These are phyloP conservation scores for Neostethus bicornis DNA, from an alignment of 2,797 vertebrate species.

Conservation along the genomic window DNA sequence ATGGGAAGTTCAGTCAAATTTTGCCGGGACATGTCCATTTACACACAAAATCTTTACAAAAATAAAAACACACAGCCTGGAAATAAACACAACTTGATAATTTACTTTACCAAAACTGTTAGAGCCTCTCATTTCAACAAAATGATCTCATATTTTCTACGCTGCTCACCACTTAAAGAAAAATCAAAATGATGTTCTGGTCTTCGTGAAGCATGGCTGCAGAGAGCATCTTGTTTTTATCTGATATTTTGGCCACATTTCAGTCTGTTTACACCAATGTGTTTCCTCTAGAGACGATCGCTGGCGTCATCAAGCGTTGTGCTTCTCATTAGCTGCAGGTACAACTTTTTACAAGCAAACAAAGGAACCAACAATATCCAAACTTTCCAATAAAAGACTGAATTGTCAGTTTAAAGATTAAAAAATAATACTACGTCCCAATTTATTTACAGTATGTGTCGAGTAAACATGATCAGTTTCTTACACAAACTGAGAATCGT, in stretches of 20 bases:
- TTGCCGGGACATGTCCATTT: conserved; percentile 54
- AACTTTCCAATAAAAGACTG: neutral
- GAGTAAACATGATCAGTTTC: neutral
- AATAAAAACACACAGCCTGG: neutral
- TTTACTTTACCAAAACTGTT: neutral
- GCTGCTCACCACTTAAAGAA: conserved; percentile 17
- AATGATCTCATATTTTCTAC: neutral
- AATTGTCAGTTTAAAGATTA: neutral
- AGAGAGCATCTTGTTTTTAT: neutral
- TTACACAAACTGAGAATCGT: too few relatives aligned
- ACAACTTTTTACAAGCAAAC: neutral
- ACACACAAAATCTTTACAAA: neutral
- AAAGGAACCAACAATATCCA: too few relatives aligned
- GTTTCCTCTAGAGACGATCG: conserved; percentile 52
- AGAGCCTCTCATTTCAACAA: neutral
- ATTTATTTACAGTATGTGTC: neutral
- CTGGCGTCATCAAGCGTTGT: conserved; percentile 36
- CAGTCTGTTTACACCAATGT: conserved; percentile 1
- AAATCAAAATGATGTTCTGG: conserved; percentile 19
- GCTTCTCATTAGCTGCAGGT: conserved; percentile 36
- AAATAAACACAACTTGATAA: neutral
- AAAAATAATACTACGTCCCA: neutral
- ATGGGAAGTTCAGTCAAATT: conserved; percentile 59
- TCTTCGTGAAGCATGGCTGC: neutral
- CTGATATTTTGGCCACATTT: neutral